These are phyloP conservation scores for Zapus hudsonius DNA, from an alignment of 2,113 vertebrate genomes.

Conservation along the genomic window DNA sequence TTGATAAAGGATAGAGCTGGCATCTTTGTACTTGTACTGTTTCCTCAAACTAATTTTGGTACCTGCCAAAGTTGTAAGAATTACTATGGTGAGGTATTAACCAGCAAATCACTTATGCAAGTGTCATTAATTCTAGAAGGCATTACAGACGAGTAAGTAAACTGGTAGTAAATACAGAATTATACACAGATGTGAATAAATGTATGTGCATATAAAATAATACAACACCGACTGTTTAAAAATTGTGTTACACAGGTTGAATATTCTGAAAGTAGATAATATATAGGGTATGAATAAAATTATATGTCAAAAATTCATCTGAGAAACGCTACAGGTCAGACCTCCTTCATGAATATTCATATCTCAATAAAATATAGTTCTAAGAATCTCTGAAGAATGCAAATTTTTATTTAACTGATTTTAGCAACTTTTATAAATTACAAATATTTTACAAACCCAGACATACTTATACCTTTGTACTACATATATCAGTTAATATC, in stretches of 20 bases:
- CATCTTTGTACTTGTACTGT: not conserved
- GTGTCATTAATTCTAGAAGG: constrained; percentile 9
- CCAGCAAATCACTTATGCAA: not conserved
- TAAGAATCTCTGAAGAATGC: constrained; percentile 20
- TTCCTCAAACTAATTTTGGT: not conserved
- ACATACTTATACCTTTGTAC: constrained; percentile 1
- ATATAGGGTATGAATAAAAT: constrained; percentile 2
- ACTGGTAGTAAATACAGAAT: not conserved
- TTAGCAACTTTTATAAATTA: not conserved
- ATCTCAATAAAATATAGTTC: not conserved
- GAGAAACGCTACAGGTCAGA: constrained; percentile 7
- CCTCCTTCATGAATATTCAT: constrained; percentile 29
- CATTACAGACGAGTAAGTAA: not conserved
- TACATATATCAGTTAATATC: not conserved
- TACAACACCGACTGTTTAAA: not conserved
- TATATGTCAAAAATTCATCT: not conserved
- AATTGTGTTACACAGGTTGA: not conserved
- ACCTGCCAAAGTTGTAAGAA: not conserved
- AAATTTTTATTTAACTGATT: constrained; percentile 23
- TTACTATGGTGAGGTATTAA: not conserved
- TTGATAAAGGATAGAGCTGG: not conserved
- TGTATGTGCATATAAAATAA: constrained; percentile 24
- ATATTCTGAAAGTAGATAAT: constrained; percentile 31
- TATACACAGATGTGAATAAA: not conserved
- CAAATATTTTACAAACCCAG: not conserved